These are phyloP conservation scores for Micronycteris hirsuta DNA, from an alignment of 2,113 vertebrate species.

Conservation along the genomic window DNA sequence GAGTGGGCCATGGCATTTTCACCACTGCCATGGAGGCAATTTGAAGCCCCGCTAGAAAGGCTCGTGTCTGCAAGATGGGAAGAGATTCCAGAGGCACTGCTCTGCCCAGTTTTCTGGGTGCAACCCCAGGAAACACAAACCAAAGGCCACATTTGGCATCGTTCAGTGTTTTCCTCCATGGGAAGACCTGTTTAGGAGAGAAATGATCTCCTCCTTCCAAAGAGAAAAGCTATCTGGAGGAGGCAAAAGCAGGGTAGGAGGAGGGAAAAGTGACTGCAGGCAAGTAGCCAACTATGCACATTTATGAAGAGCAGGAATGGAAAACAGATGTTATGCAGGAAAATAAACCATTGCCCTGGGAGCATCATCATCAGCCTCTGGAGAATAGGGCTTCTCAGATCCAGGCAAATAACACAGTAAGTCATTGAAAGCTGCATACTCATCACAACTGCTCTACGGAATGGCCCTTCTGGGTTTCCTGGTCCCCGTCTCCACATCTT, in stretches of 20 bases:
- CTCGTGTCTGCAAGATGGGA: neutral
- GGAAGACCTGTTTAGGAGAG: neutral
- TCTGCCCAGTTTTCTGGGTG: neutral
- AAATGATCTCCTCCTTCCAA: neutral
- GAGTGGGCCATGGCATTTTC: neutral
- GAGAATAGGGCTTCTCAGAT: neutral
- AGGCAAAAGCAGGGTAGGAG: neutral
- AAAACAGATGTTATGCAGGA: constrained; percentile 39
- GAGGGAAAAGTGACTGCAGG: neutral
- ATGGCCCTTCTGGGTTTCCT: neutral
- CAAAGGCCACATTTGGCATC: neutral
- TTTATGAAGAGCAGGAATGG: neutral
- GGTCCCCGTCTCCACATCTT: neutral
- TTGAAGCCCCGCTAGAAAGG: neutral
- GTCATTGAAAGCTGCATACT: neutral
- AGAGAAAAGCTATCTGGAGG: constrained; percentile 1
- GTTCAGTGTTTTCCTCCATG: neutral
- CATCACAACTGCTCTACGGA: neutral
- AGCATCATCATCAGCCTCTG: neutral
- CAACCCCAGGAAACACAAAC: neutral
- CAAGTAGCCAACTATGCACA: neutral
- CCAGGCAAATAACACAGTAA: neutral
- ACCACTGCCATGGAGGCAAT: neutral
- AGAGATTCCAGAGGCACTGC: neutral
- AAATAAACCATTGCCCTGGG: constrained; percentile 36